A percentile compares a stretch with the other conserved stretches of the same genome.
Conservation (phyloP, 2,113 vertebrate genomes). For the Chaetura pelagica region DNA sequence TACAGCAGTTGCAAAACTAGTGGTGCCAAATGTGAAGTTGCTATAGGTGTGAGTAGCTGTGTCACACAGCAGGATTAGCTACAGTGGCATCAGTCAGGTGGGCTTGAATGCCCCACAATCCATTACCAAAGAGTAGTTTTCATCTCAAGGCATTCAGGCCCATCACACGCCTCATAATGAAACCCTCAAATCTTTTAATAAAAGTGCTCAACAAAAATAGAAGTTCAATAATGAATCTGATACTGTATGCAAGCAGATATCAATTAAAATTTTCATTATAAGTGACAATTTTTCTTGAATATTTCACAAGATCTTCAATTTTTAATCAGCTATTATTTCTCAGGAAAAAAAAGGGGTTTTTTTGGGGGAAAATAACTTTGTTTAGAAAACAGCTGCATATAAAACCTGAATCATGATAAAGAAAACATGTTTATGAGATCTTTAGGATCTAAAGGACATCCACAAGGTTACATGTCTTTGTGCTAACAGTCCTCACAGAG, state of each 20-base stretch:
- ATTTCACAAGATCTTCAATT: constrained; percentile 30
- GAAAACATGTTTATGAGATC: background rate
- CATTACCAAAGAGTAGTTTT: constrained; percentile 20
- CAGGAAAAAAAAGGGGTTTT: background rate
- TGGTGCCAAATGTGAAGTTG: background rate
- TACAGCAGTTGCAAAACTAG: background rate
- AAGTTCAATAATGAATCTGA: background rate
- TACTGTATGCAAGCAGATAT: constrained; percentile 18
- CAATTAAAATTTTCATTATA: constrained; percentile 54
- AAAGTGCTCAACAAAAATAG: constrained; percentile 23
- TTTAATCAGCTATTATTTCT: constrained; percentile 16
- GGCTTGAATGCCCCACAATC: constrained; percentile 6
- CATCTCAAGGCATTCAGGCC: background rate
- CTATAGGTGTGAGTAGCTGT: background rate
- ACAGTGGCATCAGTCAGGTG: background rate
- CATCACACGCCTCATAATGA: constrained; percentile 17
- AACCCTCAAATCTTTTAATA: background rate
- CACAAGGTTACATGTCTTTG: background rate
- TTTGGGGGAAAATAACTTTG: background rate
- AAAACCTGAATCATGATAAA: background rate
- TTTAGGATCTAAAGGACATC: background rate
- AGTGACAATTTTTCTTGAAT: constrained; percentile 10
- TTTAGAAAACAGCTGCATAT: background rate
- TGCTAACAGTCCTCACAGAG: background rate
- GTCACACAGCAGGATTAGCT: background rate